Percentiles rank a stretch among this genome's conserved stretches.
These are phyloP conservation scores for Kryphioiulus occultus DNA, from an alignment of 2,888 invertebrate genomes.

Conservation along the genomic window DNA sequence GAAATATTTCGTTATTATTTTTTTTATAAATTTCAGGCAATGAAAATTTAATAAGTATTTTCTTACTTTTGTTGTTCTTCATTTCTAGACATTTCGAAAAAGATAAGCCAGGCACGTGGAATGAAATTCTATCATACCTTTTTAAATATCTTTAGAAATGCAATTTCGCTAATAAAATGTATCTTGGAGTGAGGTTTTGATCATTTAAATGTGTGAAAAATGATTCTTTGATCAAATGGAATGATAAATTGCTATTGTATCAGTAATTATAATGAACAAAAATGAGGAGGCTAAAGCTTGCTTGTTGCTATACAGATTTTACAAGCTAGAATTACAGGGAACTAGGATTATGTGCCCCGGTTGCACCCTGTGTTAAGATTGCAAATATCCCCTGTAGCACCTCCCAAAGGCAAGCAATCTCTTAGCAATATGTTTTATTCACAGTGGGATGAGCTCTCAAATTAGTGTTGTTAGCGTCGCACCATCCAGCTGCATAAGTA, in stretches of 20 bases:
- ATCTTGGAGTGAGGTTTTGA: not conserved
- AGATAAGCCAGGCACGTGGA: too few species aligned
- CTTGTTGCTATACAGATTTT: not conserved
- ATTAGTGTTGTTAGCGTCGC: conserved; percentile 49
- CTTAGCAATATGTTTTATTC: not conserved
- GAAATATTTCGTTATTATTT: not conserved
- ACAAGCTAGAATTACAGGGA: not conserved
- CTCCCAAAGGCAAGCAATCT: not conserved
- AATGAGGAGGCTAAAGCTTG: not conserved
- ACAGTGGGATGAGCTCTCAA: conserved; percentile 40
- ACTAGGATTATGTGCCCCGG: too few species aligned
- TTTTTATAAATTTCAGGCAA: not conserved
- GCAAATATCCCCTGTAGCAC: not conserved
- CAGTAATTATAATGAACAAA: too few species aligned
- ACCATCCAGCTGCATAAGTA: conserved; percentile 54
- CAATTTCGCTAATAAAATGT: not conserved
- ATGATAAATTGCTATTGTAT: too few species aligned
- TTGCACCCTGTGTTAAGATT: not conserved
- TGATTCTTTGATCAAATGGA: not conserved
- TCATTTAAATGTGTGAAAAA: not conserved
- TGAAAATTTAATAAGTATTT: not conserved
- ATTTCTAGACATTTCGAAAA: not conserved
- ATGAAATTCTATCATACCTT: too few species aligned
- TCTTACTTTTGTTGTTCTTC: not conserved
- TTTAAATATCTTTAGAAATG: not conserved